Percentiles rank a stretch among this genome's conserved stretches.
Conservation (phyloP, 2,113 vertebrate species). For the Trogon melanurus region DNA sequence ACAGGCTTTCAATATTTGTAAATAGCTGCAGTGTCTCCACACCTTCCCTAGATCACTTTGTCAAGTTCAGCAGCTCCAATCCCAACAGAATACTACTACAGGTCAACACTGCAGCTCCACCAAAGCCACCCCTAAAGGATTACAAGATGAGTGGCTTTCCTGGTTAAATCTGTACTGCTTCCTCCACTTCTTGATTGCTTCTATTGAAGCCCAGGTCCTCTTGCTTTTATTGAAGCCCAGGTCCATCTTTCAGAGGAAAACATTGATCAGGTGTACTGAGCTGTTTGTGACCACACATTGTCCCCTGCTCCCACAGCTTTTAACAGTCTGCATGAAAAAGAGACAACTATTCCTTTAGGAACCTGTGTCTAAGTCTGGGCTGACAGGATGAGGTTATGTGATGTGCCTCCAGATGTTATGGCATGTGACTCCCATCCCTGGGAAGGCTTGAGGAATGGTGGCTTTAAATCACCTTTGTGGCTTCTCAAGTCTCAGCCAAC, state of each 20-base stretch:
- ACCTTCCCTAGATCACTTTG: background rate
- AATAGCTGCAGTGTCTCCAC: background rate
- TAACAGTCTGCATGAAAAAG: background rate
- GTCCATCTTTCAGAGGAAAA: background rate
- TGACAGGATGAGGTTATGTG: background rate
- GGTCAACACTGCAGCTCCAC: background rate
- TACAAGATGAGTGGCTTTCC: background rate
- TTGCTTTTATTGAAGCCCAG: background rate
- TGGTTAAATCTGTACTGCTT: background rate
- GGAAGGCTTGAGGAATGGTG: background rate
- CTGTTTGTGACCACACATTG: background rate
- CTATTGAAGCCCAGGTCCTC: background rate
- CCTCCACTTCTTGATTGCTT: background rate
- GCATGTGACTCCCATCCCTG: background rate
- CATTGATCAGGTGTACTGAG: background rate
- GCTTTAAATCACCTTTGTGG: background rate
- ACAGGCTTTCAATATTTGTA: background rate
- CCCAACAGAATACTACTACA: background rate
- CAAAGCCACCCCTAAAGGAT: background rate
- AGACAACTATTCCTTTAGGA: background rate
- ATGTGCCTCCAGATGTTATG: background rate
- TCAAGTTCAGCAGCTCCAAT: background rate
- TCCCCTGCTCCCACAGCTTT: background rate
- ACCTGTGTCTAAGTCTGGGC: background rate
- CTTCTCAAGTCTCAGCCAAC: background rate